These are phyloP conservation scores for Ormia ochracea DNA, from an alignment of 2,888 invertebrate genomes.

Conservation along the genomic window DNA sequence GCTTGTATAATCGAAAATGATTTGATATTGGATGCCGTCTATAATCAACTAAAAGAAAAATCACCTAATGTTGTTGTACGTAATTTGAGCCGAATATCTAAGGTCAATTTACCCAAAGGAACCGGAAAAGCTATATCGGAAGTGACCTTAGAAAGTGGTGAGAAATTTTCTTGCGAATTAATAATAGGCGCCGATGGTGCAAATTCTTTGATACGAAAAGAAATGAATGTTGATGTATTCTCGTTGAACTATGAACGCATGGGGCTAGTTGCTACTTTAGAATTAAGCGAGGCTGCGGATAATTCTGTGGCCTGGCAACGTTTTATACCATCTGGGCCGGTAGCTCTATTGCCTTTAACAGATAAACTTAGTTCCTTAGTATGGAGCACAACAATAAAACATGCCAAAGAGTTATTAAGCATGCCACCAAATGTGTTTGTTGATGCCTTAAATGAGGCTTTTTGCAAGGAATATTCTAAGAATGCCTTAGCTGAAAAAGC, in stretches of 20 bases:
- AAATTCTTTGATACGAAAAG: slow-evolving; percentile 89
- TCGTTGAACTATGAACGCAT: slow-evolving; percentile 91
- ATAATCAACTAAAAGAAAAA: slow-evolving; percentile 79
- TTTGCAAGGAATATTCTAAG: slow-evolving; percentile 77
- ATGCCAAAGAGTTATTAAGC: slow-evolving; percentile 85
- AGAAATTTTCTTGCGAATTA: slow-evolving; percentile 81
- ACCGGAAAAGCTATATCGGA: slow-evolving; percentile 72
- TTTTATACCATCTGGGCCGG: slow-evolving; percentile 93
- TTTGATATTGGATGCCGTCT: slow-evolving; percentile 86
- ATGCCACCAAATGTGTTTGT: slow-evolving; percentile 88
- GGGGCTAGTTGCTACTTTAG: slow-evolving; percentile 94
- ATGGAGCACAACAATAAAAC: slow-evolving; percentile 88
- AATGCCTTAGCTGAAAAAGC: slow-evolving; percentile 71
- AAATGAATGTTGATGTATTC: slow-evolving; percentile 88
- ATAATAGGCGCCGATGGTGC: slow-evolving; percentile 97
- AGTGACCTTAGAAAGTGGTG: slow-evolving; percentile 82
- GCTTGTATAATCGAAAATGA: slow-evolving; percentile 97
- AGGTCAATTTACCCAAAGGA: slow-evolving; percentile 80
- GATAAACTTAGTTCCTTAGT: slow-evolving; percentile 91
- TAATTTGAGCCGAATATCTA: slow-evolving; percentile 83
- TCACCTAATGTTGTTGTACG: slow-evolving; percentile 81
- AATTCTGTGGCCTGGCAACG: slow-evolving; percentile 97
- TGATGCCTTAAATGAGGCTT: slow-evolving; percentile 90
- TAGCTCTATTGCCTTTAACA: slow-evolving; percentile 92
- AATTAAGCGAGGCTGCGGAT: slow-evolving; percentile 85